Conservation (phyloP, 2,113 vertebrate genomes). For the Mixornis gularis region DNA sequence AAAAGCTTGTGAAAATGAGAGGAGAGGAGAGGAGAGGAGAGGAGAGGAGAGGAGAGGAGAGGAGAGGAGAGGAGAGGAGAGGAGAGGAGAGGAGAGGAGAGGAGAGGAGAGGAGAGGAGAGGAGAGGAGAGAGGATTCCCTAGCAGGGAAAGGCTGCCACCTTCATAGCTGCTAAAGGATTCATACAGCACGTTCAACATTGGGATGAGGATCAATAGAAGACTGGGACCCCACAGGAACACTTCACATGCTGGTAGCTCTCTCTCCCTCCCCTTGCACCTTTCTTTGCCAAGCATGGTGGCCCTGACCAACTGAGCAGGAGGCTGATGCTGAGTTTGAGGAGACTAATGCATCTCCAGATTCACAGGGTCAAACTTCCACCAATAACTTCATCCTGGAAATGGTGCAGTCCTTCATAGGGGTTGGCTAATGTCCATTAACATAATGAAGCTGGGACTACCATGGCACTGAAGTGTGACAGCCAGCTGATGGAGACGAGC, state of each 20-base stretch:
- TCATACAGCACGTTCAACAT: not conserved
- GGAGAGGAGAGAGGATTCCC: not conserved
- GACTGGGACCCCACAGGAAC: not conserved
- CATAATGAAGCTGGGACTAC: not conserved
- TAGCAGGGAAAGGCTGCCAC: not conserved
- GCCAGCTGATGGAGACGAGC: rapidly evolving
- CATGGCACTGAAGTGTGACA: not conserved
- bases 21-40: not conserved
- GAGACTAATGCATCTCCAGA: not conserved
- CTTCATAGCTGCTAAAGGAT: not conserved
- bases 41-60: too few species aligned
- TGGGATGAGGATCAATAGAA: not conserved
- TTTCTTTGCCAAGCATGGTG: not conserved
- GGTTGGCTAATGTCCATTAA: not conserved
- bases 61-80: too few species aligned
- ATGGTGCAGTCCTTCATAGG: not conserved
- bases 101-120: not conserved
- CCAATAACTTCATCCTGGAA: not conserved
- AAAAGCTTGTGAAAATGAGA: slow-evolving; percentile 13
- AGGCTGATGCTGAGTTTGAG: not conserved
- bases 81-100: not conserved
- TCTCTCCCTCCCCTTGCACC: not conserved
- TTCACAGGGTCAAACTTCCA: not conserved
- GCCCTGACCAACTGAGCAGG: not conserved
- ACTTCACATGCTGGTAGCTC: not conserved